Conservation (phyloP, 2,797 vertebrate species). For the Discoglossus pictus region DNA sequence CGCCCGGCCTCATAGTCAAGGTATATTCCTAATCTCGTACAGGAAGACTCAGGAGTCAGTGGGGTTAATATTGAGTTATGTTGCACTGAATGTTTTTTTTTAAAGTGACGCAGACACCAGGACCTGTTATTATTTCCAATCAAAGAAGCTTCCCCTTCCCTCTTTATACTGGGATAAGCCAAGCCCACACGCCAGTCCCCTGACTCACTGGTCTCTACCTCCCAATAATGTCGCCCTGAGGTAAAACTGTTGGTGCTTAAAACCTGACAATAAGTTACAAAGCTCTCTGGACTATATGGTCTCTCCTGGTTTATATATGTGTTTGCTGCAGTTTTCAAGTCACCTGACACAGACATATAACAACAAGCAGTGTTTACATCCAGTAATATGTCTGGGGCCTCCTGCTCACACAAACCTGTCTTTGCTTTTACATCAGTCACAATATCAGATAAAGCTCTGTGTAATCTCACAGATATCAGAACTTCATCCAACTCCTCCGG, state of each 20-base stretch:
- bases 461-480: constrained; percentile 12
- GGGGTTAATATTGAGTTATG: constrained; percentile 2
- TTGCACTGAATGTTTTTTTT: constrained; percentile 6
- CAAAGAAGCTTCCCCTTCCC: constrained; percentile 11
- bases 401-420: constrained; percentile 1
- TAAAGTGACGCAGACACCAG: constrained; percentile 20
- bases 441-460: constrained; percentile 10
- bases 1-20: not conserved
- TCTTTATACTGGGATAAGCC: constrained; percentile 27
- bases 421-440: constrained; percentile 6
- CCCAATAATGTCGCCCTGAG: constrained; percentile 22
- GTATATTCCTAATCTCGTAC: not conserved
- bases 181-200: constrained; percentile 17
- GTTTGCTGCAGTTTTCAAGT: constrained; percentile 10
- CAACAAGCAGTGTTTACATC: constrained; percentile 30
- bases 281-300: constrained; percentile 11
- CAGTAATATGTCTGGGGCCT: constrained; percentile 19
- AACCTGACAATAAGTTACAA: constrained; percentile 21
- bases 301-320: constrained; percentile 15
- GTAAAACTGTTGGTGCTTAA: constrained; percentile 15
- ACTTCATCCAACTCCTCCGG: constrained; percentile 7
- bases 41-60: not conserved
- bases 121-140: constrained; percentile 26
- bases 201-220: constrained; percentile 26
- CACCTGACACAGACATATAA: constrained; percentile 17